phyloP scores from a whole-genome alignment of 2,113 vertebrate genomes.

The Notechis scutatus region DNA sequence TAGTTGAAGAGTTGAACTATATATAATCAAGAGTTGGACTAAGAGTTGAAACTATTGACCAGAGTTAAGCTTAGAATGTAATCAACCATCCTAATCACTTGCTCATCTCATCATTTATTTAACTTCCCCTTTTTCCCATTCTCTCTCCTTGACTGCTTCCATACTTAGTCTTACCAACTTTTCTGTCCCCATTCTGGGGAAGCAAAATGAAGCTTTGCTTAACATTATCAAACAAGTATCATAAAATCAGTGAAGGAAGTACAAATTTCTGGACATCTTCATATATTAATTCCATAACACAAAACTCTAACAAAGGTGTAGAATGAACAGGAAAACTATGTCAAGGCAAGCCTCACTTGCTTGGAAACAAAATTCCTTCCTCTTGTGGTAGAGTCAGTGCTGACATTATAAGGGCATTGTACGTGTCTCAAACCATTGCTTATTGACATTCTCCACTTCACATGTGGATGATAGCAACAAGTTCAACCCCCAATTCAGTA shows the following conservation, averaged over 20 bases:
- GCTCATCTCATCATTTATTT: not conserved
- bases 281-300: not conserved
- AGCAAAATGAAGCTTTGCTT: not conserved
- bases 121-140: not conserved
- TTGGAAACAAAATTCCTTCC: not conserved
- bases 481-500: not conserved
- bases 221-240: not conserved
- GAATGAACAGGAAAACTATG: not conserved
- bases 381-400: not conserved
- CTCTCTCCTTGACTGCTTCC: not conserved
- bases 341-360: not conserved
- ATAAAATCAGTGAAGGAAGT: not conserved
- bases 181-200: not conserved
- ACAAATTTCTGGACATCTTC: not conserved
- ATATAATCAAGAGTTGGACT: not conserved
- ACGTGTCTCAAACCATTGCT: not conserved
- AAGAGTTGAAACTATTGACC: not conserved
- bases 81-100: not conserved
- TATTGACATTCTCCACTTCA: not conserved
- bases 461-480: not conserved
- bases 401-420: not conserved
- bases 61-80: not conserved
- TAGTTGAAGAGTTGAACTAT: not conserved
- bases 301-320: not conserved
- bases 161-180: not conserved